Evolutionary conservation across 53 echinoderm and acorn worm genomes (phyloP), one percentile per base, ranked within the genome.

Genomic region (Astropecten irregularis): DNA sequence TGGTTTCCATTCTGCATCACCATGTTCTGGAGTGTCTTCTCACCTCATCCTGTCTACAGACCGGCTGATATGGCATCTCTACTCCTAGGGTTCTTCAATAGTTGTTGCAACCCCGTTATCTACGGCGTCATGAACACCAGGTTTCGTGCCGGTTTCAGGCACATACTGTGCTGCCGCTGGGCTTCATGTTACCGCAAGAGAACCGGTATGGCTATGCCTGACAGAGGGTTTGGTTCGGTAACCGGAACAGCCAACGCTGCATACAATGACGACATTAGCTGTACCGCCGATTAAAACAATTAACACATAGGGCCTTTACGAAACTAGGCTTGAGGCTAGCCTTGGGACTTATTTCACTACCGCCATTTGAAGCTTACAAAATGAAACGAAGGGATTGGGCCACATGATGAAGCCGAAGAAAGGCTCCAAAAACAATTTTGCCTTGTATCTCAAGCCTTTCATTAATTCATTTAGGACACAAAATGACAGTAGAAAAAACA

Each of bases 1-100:
- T 97, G 99, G 99, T 81, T 97, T 47, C 99, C 99, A 3, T 97
- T 94, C 72, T 97, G 99, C 42, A 74, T 97, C 10, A 94, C 99
- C 0, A 97, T 97, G 99, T 92, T 97, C 68, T 97, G 99, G 99
- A 91, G 88, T 36, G 99, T 94, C 19, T 92, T 90, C 51, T 82
- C 84, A 20, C 65, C 68, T 11, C 58, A 84, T 13, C 83, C 92
- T 15, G 93, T 93, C 22, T 92, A 88, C 7, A 85, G 99, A 23
- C 69, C 81, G 1, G 69, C 86, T 21, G 99, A 97, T 39, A 94
- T 94, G 88, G 83, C 88, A 9, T 85, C 99, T 3, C 77, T 97
- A 0, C 71, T 97, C 4, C 73, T 97, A 0, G 99, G 99, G 1
- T 97, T 90, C 81, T 88, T 92, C 36, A 97, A 97, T 72, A 94